These are phyloP conservation scores for Raja brachyura DNA, from an alignment of 2,113 vertebrate genomes.

Conservation along the genomic window DNA sequence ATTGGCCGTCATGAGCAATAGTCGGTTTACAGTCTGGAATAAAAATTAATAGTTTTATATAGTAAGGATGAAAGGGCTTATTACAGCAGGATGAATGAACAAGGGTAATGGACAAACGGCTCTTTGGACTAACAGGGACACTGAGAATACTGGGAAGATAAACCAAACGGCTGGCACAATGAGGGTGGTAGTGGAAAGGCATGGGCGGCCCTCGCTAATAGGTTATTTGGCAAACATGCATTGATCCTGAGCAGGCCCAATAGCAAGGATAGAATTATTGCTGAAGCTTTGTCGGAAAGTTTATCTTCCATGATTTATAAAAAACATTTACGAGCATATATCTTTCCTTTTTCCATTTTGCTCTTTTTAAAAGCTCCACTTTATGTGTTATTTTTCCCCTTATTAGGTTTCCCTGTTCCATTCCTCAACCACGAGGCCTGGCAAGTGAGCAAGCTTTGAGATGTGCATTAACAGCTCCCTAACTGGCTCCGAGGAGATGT, in stretches of 20 bases:
- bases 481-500: background rate
- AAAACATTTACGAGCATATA: constrained; percentile 33
- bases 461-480: background rate
- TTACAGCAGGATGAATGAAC: background rate
- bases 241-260: constrained; percentile 36
- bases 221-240: constrained; percentile 30
- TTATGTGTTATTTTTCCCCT: constrained; percentile 33
- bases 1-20: background rate
- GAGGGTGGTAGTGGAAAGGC: background rate
- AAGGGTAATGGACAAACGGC: background rate
- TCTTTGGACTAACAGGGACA: background rate
- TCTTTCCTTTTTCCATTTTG: constrained; percentile 38
- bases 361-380: constrained; percentile 20
- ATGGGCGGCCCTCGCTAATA: background rate
- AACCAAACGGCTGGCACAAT: background rate
- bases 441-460: background rate
- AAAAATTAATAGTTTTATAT: background rate
- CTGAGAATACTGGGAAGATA: background rate
- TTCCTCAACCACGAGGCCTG: background rate
- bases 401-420: constrained; percentile 16
- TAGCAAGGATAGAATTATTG: constrained; percentile 29
- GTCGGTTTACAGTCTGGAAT: background rate
- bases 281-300: constrained; percentile 28
- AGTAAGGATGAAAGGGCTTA: background rate
- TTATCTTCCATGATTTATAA: constrained; percentile 33